A percentile compares a stretch with the other conserved stretches of the same genome.
Evolutionary conservation across 2,888 invertebrate genomes (phyloP).

Genomic region (Ennomos quercinarius): DNA sequence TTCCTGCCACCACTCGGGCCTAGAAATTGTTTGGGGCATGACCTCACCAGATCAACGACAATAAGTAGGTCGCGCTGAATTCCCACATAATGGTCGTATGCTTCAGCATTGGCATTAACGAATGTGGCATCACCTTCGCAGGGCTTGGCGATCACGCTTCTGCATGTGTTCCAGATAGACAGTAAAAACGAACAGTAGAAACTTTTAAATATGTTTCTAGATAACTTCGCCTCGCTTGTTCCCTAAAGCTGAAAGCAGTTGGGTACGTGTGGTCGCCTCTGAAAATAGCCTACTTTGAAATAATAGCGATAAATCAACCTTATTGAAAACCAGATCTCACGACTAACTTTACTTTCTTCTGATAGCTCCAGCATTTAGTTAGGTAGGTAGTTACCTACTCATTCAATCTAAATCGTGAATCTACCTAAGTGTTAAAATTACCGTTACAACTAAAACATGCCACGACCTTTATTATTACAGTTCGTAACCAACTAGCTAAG

Average conservation of each 20-base stretch:
- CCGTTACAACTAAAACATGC: slow-evolving; percentile 28
- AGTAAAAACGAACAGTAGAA: not conserved
- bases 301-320: slow-evolving; percentile 9
- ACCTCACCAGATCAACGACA: slow-evolving; percentile 62
- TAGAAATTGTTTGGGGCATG: slow-evolving; percentile 58
- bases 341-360: slow-evolving; percentile 19
- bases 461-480: slow-evolving; percentile 22
- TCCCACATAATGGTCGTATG: slow-evolving; percentile 19
- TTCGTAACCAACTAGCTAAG: slow-evolving; percentile 12
- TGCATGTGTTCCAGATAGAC: not conserved
- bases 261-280: not conserved
- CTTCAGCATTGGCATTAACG: slow-evolving; percentile 1
- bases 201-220: not conserved
- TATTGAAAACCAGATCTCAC: slow-evolving; percentile 23
- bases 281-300: slow-evolving; percentile 8
- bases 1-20: slow-evolving; percentile 65
- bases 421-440: slow-evolving; percentile 35
- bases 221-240: not conserved
- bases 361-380: slow-evolving; percentile 34
- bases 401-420: slow-evolving; percentile 38
- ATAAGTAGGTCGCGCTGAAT: slow-evolving; percentile 55
- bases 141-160: not conserved
- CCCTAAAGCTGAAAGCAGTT: no score
- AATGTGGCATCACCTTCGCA: slow-evolving; percentile 11
- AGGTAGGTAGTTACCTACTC: not conserved